Base-by-base conservation (phyloP, 2,888 invertebrate species). In the Pasiphila rectangulata region DNA sequence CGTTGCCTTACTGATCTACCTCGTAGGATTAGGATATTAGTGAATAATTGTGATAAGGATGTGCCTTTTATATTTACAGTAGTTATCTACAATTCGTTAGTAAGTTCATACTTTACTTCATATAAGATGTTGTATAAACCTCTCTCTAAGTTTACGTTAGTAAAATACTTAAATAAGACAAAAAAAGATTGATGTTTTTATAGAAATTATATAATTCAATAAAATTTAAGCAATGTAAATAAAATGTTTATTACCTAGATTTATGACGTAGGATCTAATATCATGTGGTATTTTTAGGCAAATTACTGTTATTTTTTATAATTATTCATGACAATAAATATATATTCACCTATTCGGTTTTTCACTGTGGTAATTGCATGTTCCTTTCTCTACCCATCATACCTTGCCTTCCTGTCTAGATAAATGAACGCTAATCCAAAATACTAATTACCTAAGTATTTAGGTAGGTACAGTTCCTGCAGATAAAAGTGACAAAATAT, bases 1-100 rank as follows among this genome's bases (percentile, higher is more conserved):
- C 49, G 19, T 39, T 32, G 36, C 38, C 44, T 43, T 34, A 13
- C 29, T 49, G 27, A 59, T 53, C 64, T 69, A 69, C 68, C 68
- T 69, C 68, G 57, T 65, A 59, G 50, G 38, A 42, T 52, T 56
- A 48, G 12, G 13, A 9, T 45, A 38, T 50, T 32, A 42, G 39
- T 48, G 20, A 36, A 44, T 49, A 44, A 36, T 30, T 49, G 50
- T 50, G 50, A 50, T 50, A 50, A 47, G 46, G 37, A 42, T 32
- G 46, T 46, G 46, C 51, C 46, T 51, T 46, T 40, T 49, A 47
- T 50, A 46, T 21, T 15, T 43, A 32, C 17, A n/a, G n/a, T n/a
- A n/a, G n/a, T 17, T 32, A 17, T 17, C 9, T 32, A 32, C 10
- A 17, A 17, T 27, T 44, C 20, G n/a, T 13, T 4, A 9, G 12